Evolutionary conservation across 2,797 vertebrate species (phyloP).

Genomic region (Mus minutoides): DNA sequence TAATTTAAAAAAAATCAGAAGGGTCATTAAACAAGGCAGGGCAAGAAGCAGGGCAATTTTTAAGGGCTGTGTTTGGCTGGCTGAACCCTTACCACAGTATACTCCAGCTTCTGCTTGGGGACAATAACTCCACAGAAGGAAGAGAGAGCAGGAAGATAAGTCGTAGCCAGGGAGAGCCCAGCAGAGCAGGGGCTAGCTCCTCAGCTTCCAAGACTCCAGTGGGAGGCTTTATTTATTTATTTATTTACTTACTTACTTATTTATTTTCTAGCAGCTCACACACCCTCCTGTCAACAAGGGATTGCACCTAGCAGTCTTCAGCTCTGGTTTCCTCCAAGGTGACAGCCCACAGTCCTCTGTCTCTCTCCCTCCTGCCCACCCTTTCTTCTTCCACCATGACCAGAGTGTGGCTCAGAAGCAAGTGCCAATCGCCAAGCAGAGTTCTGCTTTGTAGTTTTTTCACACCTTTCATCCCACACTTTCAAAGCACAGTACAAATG

Average conservation of each 20-base stretch:
- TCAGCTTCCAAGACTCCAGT: background rate
- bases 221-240: background rate
- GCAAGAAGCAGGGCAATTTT: background rate
- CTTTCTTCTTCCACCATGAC: background rate
- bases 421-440: slow-evolving; percentile 46
- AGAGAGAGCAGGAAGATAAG: background rate
- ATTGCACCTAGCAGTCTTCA: background rate
- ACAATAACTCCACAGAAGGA: background rate
- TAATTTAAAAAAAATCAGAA: background rate
- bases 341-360: background rate
- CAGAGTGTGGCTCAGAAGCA: background rate
- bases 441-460: slow-evolving; percentile 72
- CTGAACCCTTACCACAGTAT: background rate
- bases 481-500: slow-evolving; percentile 74
- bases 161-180: background rate
- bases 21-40: background rate
- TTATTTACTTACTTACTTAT: no score
- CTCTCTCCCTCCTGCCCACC: background rate
- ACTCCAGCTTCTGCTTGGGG: background rate
- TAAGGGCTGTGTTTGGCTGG: background rate
- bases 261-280: background rate
- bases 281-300: background rate
- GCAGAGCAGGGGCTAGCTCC: background rate
- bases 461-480: slow-evolving; percentile 74
- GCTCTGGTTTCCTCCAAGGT: background rate